These are phyloP conservation scores for Pagrus major DNA, from an alignment of 2,113 vertebrate species.

Conservation along the genomic window DNA sequence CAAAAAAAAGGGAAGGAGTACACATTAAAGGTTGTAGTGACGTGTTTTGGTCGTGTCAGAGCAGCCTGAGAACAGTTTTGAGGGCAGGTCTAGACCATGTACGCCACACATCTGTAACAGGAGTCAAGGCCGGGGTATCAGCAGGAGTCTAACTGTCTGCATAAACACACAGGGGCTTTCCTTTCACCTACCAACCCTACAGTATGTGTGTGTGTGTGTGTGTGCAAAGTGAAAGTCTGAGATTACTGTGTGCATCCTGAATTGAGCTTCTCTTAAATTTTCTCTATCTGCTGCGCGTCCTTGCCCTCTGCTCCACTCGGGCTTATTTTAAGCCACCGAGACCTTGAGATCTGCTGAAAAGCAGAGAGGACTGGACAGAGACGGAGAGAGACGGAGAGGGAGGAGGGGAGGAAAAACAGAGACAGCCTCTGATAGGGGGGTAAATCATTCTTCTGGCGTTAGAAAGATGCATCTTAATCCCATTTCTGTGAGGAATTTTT, in stretches of 20 bases:
- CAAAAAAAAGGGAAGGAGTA: background rate
- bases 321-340: conserved; percentile 39
- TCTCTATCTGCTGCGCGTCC: conserved; percentile 26
- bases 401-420: conserved; percentile 21
- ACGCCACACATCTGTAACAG: conserved; percentile 38
- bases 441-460: conserved; percentile 2
- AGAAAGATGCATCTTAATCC: conserved; percentile 1
- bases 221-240: conserved; percentile 24
- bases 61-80: conserved; percentile 6
- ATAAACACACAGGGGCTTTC: conserved; percentile 57
- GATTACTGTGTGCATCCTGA: conserved; percentile 47
- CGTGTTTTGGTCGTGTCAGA: conserved; percentile 13
- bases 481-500: background rate
- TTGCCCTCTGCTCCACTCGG: conserved; percentile 29
- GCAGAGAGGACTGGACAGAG: conserved; percentile 3
- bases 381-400: background rate
- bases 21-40: conserved; percentile 17
- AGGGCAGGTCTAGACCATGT: conserved; percentile 26
- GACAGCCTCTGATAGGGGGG: background rate
- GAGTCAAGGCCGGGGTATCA: conserved; percentile 41
- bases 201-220: conserved; percentile 7
- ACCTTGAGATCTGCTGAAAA: conserved; percentile 44
- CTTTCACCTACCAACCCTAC: conserved; percentile 32
- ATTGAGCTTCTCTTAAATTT: conserved; percentile 5
- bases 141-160: conserved; percentile 72